Evolutionary conservation across 2,888 invertebrate genomes (phyloP), one percentile per base, ranked within the genome.

Genomic region (Drosophila kanekoi): DNA sequence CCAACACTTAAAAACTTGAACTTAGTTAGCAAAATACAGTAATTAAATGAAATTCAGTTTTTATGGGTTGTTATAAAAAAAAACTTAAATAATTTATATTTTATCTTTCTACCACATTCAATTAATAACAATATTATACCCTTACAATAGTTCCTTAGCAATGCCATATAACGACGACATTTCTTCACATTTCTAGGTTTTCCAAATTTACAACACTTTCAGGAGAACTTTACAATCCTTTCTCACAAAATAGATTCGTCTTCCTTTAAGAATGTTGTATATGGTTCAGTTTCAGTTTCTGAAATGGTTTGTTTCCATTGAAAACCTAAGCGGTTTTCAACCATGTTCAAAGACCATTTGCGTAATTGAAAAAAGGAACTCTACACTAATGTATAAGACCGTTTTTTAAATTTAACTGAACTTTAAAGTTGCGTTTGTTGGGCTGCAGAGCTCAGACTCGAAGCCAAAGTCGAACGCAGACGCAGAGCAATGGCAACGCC

Each of bases 401-500:
- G 54, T 54, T 52, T 28, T 65, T 49, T 41, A 70, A 49, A 58
- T 63, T 40, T 70, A 74, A 59, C 58, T 64, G 56, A 73, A 70
- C 60, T 70, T 80, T 77, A 77, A 81, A 86, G 60, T 65, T 73
- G 67, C 33, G 62, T 48, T 44, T 37, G 54, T 41, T 16, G 59
- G 33, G 14, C 4, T 18, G 45, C 51, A 20, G 43, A 41, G 43
- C 6, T 28, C 49, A 47, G 38, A 72, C 37, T 41, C 60, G 61
- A 35, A 41, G 48, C 58, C 57, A 70, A 45, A 62, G 53, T n/a
- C 59, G 45, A 18, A 51, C 47, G 54, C 53, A 52, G 51, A 56
- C 59, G 38, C 48, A 65, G 49, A 54, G 65, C 61, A 79, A 79
- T 61, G 79, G 78, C 72, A 86, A 83, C 83, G 80, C 83, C 83